A percentile compares a stretch with the other conserved stretches of the same genome.
Evolutionary conservation across 1,140 invertebrate species (phyloP).

Genomic region (Archegozetes longisetosus): DNA sequence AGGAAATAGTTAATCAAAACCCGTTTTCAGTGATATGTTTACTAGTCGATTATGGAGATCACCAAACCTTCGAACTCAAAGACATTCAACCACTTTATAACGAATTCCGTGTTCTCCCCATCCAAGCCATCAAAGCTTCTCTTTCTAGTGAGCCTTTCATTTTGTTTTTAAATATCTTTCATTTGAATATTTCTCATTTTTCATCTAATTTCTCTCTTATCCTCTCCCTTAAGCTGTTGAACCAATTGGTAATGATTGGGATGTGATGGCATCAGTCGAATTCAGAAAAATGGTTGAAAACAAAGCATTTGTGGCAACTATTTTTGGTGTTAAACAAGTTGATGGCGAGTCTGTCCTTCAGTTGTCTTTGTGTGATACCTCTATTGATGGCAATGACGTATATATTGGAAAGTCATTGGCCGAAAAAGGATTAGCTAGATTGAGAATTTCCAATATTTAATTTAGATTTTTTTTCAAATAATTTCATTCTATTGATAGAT

Average conservation of each 20-base stretch:
- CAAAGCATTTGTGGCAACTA: background rate
- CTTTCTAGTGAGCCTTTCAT: conserved; percentile 4
- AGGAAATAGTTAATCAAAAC: background rate
- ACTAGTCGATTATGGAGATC: conserved; percentile 7
- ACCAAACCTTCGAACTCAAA: background rate
- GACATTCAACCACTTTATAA: conserved; percentile 14
- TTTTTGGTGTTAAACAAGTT: background rate
- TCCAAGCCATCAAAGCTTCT: conserved; percentile 8
- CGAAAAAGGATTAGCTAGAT: background rate
- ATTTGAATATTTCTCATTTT: background rate
- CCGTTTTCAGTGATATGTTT: conserved; percentile 1
- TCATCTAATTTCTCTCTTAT: background rate
- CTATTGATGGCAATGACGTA: background rate
- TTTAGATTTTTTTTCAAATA: no score
- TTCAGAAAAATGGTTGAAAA: background rate
- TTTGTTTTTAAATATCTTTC: background rate
- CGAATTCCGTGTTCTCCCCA: conserved; percentile 3
- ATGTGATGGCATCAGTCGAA: background rate
- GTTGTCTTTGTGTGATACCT: background rate
- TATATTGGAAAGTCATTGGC: background rate
- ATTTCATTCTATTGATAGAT: no score
- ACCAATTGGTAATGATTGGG: background rate
- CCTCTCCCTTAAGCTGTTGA: background rate
- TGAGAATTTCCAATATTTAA: no score
- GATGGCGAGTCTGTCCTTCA: background rate